Evolutionary conservation across 2,797 vertebrate species (phyloP), one percentile per base, ranked within the genome.

Genomic region (Aeoliscus strigatus): DNA sequence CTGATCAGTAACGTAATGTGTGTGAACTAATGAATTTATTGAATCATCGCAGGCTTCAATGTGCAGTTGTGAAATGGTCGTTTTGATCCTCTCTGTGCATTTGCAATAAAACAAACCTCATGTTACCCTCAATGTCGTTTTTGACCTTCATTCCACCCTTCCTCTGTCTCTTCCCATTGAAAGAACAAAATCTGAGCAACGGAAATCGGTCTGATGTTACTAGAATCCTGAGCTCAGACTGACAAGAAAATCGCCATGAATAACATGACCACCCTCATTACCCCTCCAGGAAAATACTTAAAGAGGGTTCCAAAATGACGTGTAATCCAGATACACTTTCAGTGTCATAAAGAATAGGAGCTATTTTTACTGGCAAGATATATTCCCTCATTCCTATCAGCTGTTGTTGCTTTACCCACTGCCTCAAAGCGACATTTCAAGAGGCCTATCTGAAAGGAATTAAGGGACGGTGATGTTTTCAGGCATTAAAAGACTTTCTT

Each of bases 241-340:
- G 88, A 87, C 86, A 87, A 60, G 83, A 85, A 87, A 88, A 89
- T 85, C 52, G 77, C 73, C 68, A 53, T 51, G 80, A 85, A 87
- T 76, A 88, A 86, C 78, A 85, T 75, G 79, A 83, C 81, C 80
- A 77, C 74, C 62, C 74, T 75, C 46, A 83, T 86, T 83, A 82
- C 69, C 67, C 59, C 57, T 66, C 63, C 49, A 73, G 66, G 65
- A 82, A 84, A 88, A 88, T 73, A 82, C 77, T 83, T 82, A 73
- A 47, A 67, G 58, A 42, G 48, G 52, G 60, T 76, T 83, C 73
- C 74, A 80, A 70, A 71, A 59, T 56, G 60, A 81, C 71, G 70
- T 82, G 76, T 70, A 77, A 80, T 83, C 60, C 57, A 17, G 67
- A 86, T 74, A 67, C 60, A 70, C 71, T 78, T 73, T 73, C 63